Conservation (phyloP, 2,888 invertebrate species). For the Sphaeridia pumilis region DNA sequence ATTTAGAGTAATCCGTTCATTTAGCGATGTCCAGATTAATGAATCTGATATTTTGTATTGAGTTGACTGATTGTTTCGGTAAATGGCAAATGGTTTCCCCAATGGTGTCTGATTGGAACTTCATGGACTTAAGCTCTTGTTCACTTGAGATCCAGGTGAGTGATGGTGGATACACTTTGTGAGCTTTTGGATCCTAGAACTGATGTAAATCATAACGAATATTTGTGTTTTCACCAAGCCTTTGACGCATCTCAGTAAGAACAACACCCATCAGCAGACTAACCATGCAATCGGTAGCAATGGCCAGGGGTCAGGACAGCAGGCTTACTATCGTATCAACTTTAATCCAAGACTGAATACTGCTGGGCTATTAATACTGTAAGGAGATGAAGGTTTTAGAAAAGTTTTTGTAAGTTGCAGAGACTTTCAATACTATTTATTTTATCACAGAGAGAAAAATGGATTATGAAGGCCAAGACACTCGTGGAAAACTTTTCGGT, state of each 20-base stretch:
- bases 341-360: constrained; percentile 34
- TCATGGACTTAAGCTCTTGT: constrained; percentile 89
- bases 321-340: constrained; percentile 21
- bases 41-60: no score
- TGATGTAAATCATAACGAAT: background rate
- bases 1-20: no score
- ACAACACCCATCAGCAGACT: background rate
- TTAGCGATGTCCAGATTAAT: no score
- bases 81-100: constrained; percentile 76
- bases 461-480: constrained; percentile 35
- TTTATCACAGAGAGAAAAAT: constrained; percentile 30
- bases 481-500: constrained; percentile 36
- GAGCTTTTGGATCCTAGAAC: background rate
- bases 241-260: background rate
- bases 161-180: background rate
- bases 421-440: no score
- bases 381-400: no score
- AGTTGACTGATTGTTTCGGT: no score
- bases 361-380: constrained; percentile 34
- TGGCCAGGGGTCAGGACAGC: background rate
- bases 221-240: background rate
- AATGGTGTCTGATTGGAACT: constrained; percentile 88
- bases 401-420: no score
- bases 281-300: background rate
- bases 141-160: constrained; percentile 38